Evolutionary conservation across 1,140 invertebrate genomes (phyloP).

Genomic region (Lasioglossum albipes): DNA sequence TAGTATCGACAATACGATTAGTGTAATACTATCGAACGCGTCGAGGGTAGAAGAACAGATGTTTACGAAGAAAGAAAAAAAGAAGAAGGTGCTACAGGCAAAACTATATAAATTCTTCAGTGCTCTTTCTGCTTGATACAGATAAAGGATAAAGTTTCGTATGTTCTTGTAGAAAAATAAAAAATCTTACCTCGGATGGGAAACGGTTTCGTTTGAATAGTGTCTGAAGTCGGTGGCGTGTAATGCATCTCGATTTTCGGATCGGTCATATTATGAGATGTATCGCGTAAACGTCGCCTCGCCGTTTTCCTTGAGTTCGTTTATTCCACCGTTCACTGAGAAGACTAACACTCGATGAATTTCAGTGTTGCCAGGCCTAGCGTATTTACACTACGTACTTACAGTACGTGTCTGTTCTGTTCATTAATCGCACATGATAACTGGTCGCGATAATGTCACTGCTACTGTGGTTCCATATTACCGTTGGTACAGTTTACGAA

Average conservation of each 20-base stretch:
- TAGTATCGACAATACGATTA: no score
- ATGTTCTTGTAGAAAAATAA: neutral
- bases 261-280: conserved; percentile 67
- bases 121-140: no score
- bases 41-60: neutral
- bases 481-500: conserved; percentile 3
- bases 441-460: conserved; percentile 8
- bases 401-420: conserved; percentile 6
- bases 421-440: conserved; percentile 5
- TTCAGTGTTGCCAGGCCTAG: neutral
- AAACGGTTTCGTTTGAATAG: conserved; percentile 92
- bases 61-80: neutral
- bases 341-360: neutral
- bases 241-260: conserved; percentile 75
- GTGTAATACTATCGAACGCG: no score
- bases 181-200: conserved; percentile 87
- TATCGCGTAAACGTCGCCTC: conserved; percentile 7
- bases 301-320: neutral
- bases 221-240: conserved; percentile 87
- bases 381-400: conserved; percentile 1
- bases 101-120: neutral
- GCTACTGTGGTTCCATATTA: conserved; percentile 7
- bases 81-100: neutral
- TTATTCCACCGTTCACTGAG: neutral
- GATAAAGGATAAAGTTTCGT: no score